Base-by-base conservation (phyloP, 2,888 invertebrate species). In the Periphyllus acericola region DNA sequence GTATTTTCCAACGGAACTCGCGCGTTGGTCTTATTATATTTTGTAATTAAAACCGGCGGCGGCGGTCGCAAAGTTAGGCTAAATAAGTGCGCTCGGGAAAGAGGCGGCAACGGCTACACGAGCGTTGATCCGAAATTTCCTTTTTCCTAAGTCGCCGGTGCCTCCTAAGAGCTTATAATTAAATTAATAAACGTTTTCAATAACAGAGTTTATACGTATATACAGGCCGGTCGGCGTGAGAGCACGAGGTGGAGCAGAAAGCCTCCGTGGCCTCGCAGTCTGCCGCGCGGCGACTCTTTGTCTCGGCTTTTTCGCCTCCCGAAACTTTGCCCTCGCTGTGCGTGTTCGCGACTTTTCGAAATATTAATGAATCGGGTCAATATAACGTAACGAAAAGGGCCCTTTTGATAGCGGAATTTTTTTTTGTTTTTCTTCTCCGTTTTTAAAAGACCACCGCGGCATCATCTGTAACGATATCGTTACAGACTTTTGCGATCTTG, bases 111-210 rank as follows among this genome's bases (percentile, higher is more conserved):
- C 40, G 60, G 8, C 60, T 21, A 29, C 66, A n/a, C 66, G n/a
- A n/a, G 66, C 29, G 29, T 29, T 29, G 29, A 29, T 71, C 68
- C 29, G 34, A 84, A 78, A 84, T 52, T 78, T 55, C 19, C 68
- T 78, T 78, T 36, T 36, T 11, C 29, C 71, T 17, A 29, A 52
- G 55, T n/a, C 86, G n/a, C n/a, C 52, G 78, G 34, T 71, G 34
- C 75, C 83, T 72, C 25, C 52, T 19, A 36, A 80, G 55, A 86
- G 52, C 36, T 79, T 55, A 86, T 80, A 72, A 86, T 86, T 86
- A 86, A 86, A 80, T 86, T 86, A 79, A 86, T 86, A 86, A 86
- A 80, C 79, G 71, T 86, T 78, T 86, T 86, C 60, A 72, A 80
- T 86, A 80, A 72, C 66, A 34, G 34, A 68, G 29, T 52, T 66